Base-by-base conservation (phyloP, 2,797 vertebrate species). In the Darevskia mixta region DNA sequence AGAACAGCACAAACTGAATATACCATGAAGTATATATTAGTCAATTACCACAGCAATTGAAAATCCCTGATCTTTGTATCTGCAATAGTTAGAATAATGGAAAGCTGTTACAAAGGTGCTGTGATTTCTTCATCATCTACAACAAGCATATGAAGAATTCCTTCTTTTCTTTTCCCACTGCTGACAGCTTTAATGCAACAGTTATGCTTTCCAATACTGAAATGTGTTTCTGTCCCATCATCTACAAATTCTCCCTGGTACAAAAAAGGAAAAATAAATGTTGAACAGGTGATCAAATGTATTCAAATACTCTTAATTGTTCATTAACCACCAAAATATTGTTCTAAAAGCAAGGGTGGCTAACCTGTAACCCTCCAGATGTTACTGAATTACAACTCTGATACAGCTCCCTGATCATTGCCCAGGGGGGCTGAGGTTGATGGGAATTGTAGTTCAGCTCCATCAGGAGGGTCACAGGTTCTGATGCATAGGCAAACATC, bases 111-210 rank as follows among this genome's bases (percentile, higher is more conserved):
- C 0, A 94, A 93, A 90, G 96, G 97, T 90, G 99, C 98, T 0
- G 98, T 96, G 76, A 99, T 97, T 95, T 98, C 98, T 79, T 97
- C 97, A 85, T 98, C 97, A 41, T 99, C 98, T 92, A 99, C 98
- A 17, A 99, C 96, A 83, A 99, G 98, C 0, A 97, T 98, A 86
- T 99, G 99, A 91, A 99, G 97, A 95, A 99, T 98, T 55, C 99
- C 99, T 85, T 99, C 99, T 91, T 97, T 97, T 88, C 97, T 97
- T 96, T 98, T 99, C 17, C 99, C 99, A 45, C 99, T 99, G 92
- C 99, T 99, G 94, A 99, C 98, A 0, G 99, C 99, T 93, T 99
- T 99, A 95, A 99, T 98, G 89, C 96, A 98, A 95, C 99, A 99
- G 93, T 97, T 97, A 82, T 99, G 98, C 84, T 97, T 96, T 35